These are phyloP conservation scores for Pluvianellus socialis DNA, from an alignment of 2,113 vertebrate genomes.

Conservation along the genomic window DNA sequence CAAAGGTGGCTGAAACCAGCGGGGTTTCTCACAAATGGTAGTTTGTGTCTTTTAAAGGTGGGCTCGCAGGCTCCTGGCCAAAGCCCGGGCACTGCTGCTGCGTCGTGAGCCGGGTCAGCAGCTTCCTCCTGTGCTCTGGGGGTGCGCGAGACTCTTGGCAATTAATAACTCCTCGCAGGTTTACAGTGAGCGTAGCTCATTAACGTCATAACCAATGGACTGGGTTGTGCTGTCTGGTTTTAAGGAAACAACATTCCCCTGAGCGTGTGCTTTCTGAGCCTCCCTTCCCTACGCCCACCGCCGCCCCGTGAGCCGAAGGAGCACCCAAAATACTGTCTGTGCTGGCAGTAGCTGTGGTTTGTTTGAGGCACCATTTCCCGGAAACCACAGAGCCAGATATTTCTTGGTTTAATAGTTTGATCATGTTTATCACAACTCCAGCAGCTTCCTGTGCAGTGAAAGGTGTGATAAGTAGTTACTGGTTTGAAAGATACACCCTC, in stretches of 20 bases:
- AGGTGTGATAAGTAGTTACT: constrained; percentile 39
- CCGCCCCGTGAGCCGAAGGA: neutral
- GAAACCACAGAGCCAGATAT: constrained; percentile 33
- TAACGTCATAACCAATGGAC: neutral
- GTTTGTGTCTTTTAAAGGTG: rapidly evolving
- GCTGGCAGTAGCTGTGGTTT: neutral
- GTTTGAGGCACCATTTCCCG: constrained; percentile 54
- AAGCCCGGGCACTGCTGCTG: neutral
- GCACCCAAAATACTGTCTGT: neutral
- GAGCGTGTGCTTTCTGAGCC: neutral
- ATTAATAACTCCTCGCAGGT: neutral
- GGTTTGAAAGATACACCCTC: constrained; percentile 1
- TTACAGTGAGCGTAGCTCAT: neutral
- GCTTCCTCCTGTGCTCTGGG: neutral
- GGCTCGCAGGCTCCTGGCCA: neutral
- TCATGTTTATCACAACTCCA: constrained; percentile 35
- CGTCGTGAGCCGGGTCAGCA: neutral
- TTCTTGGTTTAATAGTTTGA: constrained; percentile 28
- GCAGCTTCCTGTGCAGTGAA: constrained; percentile 63
- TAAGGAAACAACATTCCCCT: neutral
- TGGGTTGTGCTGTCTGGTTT: neutral
- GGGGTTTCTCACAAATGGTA: rapidly evolving
- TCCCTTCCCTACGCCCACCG: neutral
- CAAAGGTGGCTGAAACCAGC: neutral
- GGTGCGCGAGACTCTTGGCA: neutral